These are phyloP conservation scores for Notarius quadriscutis DNA, from an alignment of 2,113 vertebrate genomes.

Conservation along the genomic window DNA sequence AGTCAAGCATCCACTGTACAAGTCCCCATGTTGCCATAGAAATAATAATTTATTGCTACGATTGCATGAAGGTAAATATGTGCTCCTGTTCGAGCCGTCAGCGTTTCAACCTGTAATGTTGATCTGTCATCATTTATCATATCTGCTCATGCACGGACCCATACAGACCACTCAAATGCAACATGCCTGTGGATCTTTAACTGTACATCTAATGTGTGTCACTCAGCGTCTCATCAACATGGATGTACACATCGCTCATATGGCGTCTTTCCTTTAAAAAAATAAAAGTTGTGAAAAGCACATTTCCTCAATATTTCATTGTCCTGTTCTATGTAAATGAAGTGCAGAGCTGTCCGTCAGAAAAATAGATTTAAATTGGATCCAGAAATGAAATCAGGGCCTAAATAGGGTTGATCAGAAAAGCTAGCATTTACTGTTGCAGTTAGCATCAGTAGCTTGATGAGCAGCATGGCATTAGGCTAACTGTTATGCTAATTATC, in stretches of 20 bases:
- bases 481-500: background rate
- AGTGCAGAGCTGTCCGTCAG: no score
- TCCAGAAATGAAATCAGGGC: background rate
- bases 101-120: background rate
- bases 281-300: background rate
- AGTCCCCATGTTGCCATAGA: background rate
- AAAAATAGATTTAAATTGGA: background rate
- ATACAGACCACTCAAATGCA: background rate
- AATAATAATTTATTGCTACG: no score
- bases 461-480: background rate
- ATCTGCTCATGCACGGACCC: background rate
- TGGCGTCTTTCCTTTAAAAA: background rate
- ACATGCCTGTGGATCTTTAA: background rate
- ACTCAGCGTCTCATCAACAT: background rate
- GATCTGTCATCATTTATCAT: background rate
- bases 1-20: background rate
- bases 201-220: background rate
- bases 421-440: background rate
- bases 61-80: background rate
- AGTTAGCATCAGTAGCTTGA: background rate
- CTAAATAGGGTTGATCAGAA: background rate
- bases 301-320: background rate
- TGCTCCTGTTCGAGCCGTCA: background rate
- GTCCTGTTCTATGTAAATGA: background rate
- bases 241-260: background rate